Evolutionary conservation across 2,113 vertebrate species (phyloP).

Genomic region (Entosphenus tridentatus): DNA sequence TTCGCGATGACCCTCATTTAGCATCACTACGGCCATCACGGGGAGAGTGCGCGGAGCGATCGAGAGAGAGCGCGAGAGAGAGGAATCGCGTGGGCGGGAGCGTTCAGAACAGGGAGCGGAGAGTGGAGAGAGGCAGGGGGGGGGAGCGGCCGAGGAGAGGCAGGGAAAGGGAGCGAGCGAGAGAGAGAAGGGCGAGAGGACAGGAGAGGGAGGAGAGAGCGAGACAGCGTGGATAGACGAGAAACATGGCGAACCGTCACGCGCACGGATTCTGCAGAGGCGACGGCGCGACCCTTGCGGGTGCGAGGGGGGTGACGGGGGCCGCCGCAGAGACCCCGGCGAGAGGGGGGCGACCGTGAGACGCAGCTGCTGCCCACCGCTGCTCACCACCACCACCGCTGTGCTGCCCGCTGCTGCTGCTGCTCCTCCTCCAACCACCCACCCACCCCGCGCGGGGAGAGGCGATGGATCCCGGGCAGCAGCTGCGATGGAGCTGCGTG

Average conservation of each 20-base stretch:
- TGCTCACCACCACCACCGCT: conserved; percentile 12
- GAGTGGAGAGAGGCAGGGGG: neutral
- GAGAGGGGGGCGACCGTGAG: conserved; percentile 10
- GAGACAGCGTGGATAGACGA: neutral
- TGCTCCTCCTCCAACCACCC: conserved; percentile 11
- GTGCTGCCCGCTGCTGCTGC: conserved; percentile 7
- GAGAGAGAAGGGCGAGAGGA: neutral
- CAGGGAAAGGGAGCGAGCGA: neutral
- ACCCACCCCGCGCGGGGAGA: conserved; percentile 9
- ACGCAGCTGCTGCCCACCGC: conserved; percentile 11
- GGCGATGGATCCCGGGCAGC: conserved; percentile 27
- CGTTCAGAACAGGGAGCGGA: neutral
- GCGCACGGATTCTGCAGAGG: neutral
- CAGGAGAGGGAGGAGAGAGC: neutral
- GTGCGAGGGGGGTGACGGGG: conserved; percentile 12
- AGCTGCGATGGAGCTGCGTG: conserved; percentile 49
- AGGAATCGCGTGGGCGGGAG: no score
- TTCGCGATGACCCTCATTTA: no score
- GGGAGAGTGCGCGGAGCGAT: no score
- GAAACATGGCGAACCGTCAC: neutral
- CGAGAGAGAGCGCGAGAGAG: no score
- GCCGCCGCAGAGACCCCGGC: conserved; percentile 10
- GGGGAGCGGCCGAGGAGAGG: neutral
- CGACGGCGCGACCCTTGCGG: conserved; percentile 16
- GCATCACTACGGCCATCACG: no score